Conservation (phyloP, 64 coral and sea anemone genomes). For the Actinia tenebrosa region DNA sequence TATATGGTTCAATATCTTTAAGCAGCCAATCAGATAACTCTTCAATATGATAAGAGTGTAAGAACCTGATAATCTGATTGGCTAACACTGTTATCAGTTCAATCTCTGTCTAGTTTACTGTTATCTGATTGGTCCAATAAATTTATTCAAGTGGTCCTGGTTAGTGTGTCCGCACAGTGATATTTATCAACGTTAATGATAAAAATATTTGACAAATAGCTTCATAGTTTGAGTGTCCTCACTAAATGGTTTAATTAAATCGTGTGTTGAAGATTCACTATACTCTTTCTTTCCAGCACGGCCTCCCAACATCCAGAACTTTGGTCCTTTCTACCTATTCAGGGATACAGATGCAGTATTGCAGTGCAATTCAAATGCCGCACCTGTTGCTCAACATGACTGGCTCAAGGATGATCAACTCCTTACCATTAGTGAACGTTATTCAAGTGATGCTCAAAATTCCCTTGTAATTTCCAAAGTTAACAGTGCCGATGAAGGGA, state of each 20-base stretch:
- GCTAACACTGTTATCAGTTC: too few relatives aligned
- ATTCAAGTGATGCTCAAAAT: not conserved
- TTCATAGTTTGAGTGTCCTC: too few relatives aligned
- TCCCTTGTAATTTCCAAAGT: constrained; percentile 23
- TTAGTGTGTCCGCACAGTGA: too few relatives aligned
- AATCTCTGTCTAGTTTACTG: too few relatives aligned
- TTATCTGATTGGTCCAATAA: too few relatives aligned
- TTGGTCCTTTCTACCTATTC: constrained; percentile 58
- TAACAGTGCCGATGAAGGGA: not conserved
- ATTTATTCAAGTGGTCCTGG: too few relatives aligned
- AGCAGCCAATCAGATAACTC: too few relatives aligned
- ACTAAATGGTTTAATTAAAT: not conserved
- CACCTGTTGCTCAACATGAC: not conserved
- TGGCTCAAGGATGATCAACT: constrained; percentile 27
- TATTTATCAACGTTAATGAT: too few relatives aligned
- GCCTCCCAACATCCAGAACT: not conserved
- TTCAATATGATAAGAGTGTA: too few relatives aligned
- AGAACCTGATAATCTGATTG: too few relatives aligned
- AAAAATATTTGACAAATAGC: too few relatives aligned
- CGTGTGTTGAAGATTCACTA: not conserved
- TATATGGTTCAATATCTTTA: too few relatives aligned
- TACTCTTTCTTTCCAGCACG: constrained; percentile 9
- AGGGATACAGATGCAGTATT: constrained; percentile 13
- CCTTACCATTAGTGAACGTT: not conserved
- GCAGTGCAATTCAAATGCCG: constrained; percentile 39